Conservation (phyloP, 2,113 vertebrate species). For the Actinemys pallida region DNA sequence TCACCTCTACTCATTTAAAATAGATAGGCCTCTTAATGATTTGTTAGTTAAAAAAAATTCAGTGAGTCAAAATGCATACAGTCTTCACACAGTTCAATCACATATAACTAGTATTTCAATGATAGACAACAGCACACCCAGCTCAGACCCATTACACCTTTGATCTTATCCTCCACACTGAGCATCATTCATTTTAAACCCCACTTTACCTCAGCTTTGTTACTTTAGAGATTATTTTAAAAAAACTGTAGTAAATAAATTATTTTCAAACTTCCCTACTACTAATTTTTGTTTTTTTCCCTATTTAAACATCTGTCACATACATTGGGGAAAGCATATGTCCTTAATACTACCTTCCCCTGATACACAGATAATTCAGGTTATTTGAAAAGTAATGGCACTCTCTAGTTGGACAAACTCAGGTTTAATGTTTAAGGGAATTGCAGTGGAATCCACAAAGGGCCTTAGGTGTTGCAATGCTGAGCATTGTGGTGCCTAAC, state of each 20-base stretch:
- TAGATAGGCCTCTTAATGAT: background rate
- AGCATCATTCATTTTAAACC: background rate
- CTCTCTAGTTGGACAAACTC: background rate
- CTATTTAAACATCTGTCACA: background rate
- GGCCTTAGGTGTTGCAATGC: background rate
- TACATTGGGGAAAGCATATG: background rate
- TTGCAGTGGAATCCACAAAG: background rate
- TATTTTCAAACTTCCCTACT: background rate
- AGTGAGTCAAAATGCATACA: background rate
- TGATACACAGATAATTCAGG: background rate
- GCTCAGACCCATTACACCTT: background rate
- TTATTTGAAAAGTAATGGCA: background rate
- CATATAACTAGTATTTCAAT: background rate
- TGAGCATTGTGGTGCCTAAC: background rate
- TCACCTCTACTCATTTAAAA: background rate
- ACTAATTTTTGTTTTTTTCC: background rate
- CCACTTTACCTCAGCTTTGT: background rate
- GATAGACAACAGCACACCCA: background rate
- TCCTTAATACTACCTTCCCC: background rate
- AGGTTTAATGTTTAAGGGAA: background rate
- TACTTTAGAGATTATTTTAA: background rate
- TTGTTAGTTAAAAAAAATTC: background rate
- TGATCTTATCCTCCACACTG: background rate
- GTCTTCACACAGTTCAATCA: background rate
- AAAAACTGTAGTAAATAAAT: background rate